Percentiles rank a stretch among this genome's conserved stretches.
Evolutionary conservation across 2,797 vertebrate genomes (phyloP).

Genomic region (Pogonophryne albipinna): DNA sequence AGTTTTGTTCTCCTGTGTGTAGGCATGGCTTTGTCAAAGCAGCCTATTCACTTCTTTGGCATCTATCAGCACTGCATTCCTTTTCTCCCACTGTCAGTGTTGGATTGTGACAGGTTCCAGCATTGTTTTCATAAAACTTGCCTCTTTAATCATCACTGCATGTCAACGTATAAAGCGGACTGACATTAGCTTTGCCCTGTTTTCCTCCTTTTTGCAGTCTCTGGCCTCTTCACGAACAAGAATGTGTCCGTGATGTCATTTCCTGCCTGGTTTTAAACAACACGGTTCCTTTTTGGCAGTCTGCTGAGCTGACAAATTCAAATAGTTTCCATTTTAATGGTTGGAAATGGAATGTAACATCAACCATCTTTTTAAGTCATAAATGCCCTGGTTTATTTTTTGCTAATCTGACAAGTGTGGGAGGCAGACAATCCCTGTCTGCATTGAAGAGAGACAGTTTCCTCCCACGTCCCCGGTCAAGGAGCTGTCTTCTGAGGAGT

Average conservation of each 20-base stretch:
- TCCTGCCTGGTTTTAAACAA: conserved; percentile 52
- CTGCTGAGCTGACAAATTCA: conserved; percentile 49
- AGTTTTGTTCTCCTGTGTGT: conserved; percentile 10
- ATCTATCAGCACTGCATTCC: conserved; percentile 47
- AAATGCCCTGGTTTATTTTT: neutral
- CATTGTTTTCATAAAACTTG: conserved; percentile 29
- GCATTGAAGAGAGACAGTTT: conserved; percentile 17
- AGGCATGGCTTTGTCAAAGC: conserved; percentile 45
- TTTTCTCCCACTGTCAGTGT: conserved; percentile 20
- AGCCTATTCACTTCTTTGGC: conserved; percentile 38
- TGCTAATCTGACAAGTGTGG: conserved; percentile 33
- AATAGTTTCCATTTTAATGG: conserved; percentile 23
- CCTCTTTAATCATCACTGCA: conserved; percentile 3
- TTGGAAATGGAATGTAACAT: conserved; percentile 17
- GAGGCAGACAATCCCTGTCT: conserved; percentile 52
- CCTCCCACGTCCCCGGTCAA: conserved; percentile 38
- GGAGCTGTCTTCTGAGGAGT: conserved; percentile 19
- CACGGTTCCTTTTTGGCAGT: conserved; percentile 38
- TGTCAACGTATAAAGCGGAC: conserved; percentile 1
- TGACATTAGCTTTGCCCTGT: neutral
- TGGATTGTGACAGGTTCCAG: conserved; percentile 26
- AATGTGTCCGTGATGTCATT: conserved; percentile 45
- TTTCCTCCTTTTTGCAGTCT: conserved; percentile 20
- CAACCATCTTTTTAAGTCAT: conserved; percentile 41
- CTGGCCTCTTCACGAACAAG: neutral